A percentile compares a stretch with the other conserved stretches of the same genome.
These are phyloP conservation scores for Achlya flavicornis DNA, from an alignment of 2,888 invertebrate species.

Conservation along the genomic window DNA sequence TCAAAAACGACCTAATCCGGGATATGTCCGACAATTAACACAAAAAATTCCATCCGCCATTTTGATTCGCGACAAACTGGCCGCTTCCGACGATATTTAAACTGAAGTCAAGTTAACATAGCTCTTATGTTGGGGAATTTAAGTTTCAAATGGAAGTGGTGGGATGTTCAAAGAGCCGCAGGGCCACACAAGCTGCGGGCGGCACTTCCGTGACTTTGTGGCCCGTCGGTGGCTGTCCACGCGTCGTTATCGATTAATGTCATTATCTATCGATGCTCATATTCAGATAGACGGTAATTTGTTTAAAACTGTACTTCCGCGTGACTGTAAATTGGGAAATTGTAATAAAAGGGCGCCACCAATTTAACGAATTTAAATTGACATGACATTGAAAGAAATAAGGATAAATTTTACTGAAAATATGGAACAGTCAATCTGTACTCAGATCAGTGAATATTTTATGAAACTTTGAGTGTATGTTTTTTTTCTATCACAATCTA, in stretches of 20 bases:
- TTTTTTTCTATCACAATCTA: no score
- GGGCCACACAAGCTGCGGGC: conserved; percentile 15
- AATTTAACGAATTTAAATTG: no score
- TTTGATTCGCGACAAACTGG: conserved; percentile 18
- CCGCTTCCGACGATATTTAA: conserved; percentile 17
- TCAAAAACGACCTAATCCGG: conserved; percentile 38
- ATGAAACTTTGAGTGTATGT: no score
- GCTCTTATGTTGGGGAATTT: not conserved
- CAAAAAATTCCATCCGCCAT: conserved; percentile 8
- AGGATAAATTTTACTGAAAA: no score
- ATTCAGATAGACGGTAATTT: conserved; percentile 8
- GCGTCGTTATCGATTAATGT: conserved; percentile 23
- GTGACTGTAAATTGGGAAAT: not conserved
- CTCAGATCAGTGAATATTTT: no score
- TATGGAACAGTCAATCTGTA: no score
- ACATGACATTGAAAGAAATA: no score
- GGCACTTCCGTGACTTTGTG: conserved; percentile 17
- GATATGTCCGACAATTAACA: conserved; percentile 32
- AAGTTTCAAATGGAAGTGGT: conserved; percentile 1
- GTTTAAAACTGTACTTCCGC: not conserved
- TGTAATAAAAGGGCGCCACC: not conserved
- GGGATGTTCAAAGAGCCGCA: conserved; percentile 6
- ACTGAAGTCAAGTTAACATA: not conserved
- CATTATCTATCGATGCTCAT: conserved; percentile 12
- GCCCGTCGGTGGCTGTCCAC: conserved; percentile 15